Base-by-base conservation (phyloP, 2,797 vertebrate genomes). In the Acrossocheilus wenchowensis region DNA sequence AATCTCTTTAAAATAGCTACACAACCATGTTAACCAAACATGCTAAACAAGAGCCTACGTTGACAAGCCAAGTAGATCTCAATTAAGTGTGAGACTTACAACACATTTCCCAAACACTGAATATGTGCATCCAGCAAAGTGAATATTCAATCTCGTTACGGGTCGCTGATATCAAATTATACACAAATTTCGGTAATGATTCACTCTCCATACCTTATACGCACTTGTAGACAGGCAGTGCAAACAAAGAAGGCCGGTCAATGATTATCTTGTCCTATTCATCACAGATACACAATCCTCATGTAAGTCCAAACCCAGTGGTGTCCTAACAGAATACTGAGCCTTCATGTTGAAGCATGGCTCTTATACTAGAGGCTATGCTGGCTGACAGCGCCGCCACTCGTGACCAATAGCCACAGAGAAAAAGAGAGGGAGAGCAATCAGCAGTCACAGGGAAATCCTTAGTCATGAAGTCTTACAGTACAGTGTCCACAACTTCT, bases 381-480 rank as follows among this genome's bases (percentile, higher is more conserved):
- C 48, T 86, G 45, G 62, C 48, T 62, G 78, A 78, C 30, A 84
- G 72, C 72, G 77, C 75, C 83, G 26, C 48, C 83, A 78, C 89
- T 88, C 87, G 77, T 91, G 90, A 91, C 79, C 87, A 82, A 71
- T 26, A 77, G 75, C 43, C 71, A 89, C 64, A 84, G 86, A 86
- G 84, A 81, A 78, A 86, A 43, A 87, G 54, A 86, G 77, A 81
- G 71, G 80, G 57, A 75, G 71, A 79, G 60, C 62, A 60, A 83
- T 41, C 66, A 82, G 41, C 45, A 87, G 79, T 92, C 90, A 92
- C 91, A 93, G 92, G 88, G 91, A 91, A 92, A 88, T 89, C 92
- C 92, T 95, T 93, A 94, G 94, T 95, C 95, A 95, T 90, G 90
- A 91, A 92, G 90, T 91, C 93, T 93, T 93, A 91, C 88, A 86